These are phyloP conservation scores for Aspidapion aeneum DNA, from an alignment of 2,888 invertebrate species.

Conservation along the genomic window DNA sequence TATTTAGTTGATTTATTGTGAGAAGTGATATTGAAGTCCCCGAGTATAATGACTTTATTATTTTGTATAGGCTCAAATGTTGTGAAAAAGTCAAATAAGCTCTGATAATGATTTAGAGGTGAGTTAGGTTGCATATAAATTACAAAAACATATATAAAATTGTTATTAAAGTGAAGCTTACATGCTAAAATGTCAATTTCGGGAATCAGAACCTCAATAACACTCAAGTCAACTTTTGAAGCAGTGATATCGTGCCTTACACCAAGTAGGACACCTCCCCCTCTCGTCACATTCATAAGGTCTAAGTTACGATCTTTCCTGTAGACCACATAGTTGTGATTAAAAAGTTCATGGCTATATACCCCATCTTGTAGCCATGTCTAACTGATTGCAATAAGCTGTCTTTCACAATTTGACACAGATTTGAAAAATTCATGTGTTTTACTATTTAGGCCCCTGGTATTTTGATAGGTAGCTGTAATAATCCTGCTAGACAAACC, in stretches of 20 bases:
- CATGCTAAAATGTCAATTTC: neutral
- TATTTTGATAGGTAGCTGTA: neutral
- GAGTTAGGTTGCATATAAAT: too few relatives aligned
- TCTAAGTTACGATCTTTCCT: neutral
- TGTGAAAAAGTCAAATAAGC: too few relatives aligned
- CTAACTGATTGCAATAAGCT: neutral
- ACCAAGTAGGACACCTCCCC: conserved; percentile 1
- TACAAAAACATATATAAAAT: too few relatives aligned
- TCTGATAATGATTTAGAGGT: too few relatives aligned
- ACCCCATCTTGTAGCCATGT: conserved; percentile 6
- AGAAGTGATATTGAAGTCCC: too few relatives aligned
- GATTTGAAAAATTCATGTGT: conserved; percentile 3
- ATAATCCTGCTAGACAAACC: neutral
- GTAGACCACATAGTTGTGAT: neutral
- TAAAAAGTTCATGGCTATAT: conserved; percentile 1
- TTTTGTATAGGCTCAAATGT: too few relatives aligned
- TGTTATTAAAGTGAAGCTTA: neutral
- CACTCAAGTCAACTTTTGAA: neutral
- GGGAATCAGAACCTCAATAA: neutral
- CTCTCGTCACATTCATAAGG: neutral
- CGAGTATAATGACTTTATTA: too few relatives aligned
- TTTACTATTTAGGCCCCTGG: neutral
- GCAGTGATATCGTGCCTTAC: neutral
- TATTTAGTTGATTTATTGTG: too few relatives aligned
- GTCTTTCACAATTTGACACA: conserved; percentile 1